Conservation (phyloP, 2,113 vertebrate genomes). For the Hemibagrus wyckioides region DNA sequence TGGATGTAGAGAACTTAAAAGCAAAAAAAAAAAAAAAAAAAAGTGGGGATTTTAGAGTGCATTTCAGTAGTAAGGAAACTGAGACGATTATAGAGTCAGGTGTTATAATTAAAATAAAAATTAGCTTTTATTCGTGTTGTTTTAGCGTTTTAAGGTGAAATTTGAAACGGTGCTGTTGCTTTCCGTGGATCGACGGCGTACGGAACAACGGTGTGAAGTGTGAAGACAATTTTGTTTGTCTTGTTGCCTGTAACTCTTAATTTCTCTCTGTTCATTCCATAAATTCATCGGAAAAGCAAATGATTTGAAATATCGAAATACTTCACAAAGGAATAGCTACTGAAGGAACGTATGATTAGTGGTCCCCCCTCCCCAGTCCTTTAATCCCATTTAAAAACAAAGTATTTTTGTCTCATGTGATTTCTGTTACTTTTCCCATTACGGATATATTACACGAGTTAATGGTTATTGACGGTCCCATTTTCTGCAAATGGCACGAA, state of each 20-base stretch:
- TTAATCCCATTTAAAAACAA: neutral
- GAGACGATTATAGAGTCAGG: constrained; percentile 42
- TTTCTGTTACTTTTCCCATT: constrained; percentile 11
- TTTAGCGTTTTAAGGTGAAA: constrained; percentile 33
- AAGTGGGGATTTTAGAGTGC: constrained; percentile 28
- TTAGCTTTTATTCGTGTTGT: constrained; percentile 40
- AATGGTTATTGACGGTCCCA: constrained; percentile 22
- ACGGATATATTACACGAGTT: constrained; percentile 27
- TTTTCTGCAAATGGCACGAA: constrained; percentile 8
- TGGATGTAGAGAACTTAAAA: constrained; percentile 15
- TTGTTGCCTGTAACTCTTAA: constrained; percentile 12
- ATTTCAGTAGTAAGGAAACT: constrained; percentile 40
- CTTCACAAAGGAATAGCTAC: constrained; percentile 2
- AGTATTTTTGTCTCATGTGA: neutral
- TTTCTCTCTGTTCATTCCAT: constrained; percentile 47
- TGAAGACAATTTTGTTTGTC: constrained; percentile 14
- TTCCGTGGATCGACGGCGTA: constrained; percentile 7
- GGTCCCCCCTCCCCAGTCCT: no score
- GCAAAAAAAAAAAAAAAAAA: neutral
- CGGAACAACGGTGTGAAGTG: constrained; percentile 14
- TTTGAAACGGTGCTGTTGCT: constrained; percentile 21
- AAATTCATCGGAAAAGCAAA: constrained; percentile 3
- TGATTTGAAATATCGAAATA: neutral
- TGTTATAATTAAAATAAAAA: constrained; percentile 24
- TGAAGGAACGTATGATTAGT: neutral